phyloP scores from a whole-genome alignment of 2,797 vertebrate genomes.

The Trichosurus vulpecula region DNA sequence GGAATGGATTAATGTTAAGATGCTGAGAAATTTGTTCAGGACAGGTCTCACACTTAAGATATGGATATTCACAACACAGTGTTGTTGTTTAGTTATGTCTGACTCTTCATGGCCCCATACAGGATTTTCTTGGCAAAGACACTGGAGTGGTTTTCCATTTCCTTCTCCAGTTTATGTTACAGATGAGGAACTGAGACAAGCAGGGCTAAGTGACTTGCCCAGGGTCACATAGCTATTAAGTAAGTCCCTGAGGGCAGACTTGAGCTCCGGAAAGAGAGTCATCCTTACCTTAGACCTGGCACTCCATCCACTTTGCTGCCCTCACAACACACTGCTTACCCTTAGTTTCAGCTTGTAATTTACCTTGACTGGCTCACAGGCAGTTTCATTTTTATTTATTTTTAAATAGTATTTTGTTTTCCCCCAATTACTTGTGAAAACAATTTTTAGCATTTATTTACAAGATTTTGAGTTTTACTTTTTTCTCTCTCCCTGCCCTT shows the following conservation, averaged over 20 bases:
- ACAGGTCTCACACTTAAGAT: neutral
- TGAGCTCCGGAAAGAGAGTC: neutral
- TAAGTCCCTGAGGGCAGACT: neutral
- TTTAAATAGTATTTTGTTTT: no score
- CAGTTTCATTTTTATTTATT: no score
- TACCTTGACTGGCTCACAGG: neutral
- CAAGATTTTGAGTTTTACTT: no score
- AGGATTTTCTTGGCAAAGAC: no score
- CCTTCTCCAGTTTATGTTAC: neutral
- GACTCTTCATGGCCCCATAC: neutral
- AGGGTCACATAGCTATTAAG: neutral
- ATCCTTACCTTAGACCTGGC: neutral
- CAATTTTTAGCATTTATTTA: no score
- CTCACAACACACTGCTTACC: neutral
- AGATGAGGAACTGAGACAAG: neutral
- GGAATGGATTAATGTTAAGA: constrained; percentile 1
- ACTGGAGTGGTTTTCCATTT: neutral
- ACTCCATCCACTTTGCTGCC: neutral
- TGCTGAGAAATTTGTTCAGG: neutral
- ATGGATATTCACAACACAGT: neutral
- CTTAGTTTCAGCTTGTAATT: neutral
- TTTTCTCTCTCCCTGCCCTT: no score
- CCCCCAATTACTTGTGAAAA: no score
- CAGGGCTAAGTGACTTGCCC: neutral
- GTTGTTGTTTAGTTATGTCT: neutral